Evolutionary conservation across 1,140 invertebrate genomes (phyloP).

Genomic region (Drosophila parabipectinata): DNA sequence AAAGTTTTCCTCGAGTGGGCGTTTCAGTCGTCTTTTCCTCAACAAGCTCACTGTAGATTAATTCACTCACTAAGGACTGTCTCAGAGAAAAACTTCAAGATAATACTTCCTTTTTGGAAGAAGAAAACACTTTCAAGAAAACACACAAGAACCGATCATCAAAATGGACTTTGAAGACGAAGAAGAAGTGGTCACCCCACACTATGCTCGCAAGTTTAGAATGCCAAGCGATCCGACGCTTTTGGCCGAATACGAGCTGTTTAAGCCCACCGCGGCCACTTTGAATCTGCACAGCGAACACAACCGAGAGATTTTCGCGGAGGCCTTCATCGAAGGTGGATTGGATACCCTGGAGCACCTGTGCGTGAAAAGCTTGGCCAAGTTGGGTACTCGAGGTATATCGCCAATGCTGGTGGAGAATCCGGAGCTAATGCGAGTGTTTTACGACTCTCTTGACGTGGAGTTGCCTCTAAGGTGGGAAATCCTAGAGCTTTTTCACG

Average conservation of each 20-base stretch:
- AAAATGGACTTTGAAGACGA: conserved; percentile 41
- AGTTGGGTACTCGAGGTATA: conserved; percentile 10
- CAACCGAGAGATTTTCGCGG: conserved; percentile 39
- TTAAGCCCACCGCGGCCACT: conserved; percentile 21
- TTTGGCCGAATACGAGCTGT: conserved; percentile 31
- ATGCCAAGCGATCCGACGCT: conserved; percentile 40
- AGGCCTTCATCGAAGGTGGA: conserved; percentile 48
- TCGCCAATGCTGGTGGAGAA: conserved; percentile 8
- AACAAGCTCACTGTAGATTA: not conserved
- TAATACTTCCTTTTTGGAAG: not conserved
- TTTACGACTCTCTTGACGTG: conserved; percentile 51
- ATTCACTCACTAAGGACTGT: not conserved
- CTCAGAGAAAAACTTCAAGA: conserved; percentile 9
- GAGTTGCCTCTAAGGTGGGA: conserved; percentile 42
- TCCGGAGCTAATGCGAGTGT: conserved; percentile 26
- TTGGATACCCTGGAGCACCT: conserved; percentile 42
- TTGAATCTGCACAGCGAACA: conserved; percentile 36
- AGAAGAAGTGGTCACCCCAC: conserved; percentile 20
- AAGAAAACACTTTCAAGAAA: not conserved
- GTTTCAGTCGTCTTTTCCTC: conserved; percentile 2
- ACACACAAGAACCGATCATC: not conserved
- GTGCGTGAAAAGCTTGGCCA: conserved; percentile 38
- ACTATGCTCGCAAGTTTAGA: conserved; percentile 31
- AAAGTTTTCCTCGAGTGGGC: conserved; percentile 32
- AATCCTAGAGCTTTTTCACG: not conserved